phyloP scores from a whole-genome alignment of 2,113 vertebrate species.

The Pomatorhinus ruficollis region DNA sequence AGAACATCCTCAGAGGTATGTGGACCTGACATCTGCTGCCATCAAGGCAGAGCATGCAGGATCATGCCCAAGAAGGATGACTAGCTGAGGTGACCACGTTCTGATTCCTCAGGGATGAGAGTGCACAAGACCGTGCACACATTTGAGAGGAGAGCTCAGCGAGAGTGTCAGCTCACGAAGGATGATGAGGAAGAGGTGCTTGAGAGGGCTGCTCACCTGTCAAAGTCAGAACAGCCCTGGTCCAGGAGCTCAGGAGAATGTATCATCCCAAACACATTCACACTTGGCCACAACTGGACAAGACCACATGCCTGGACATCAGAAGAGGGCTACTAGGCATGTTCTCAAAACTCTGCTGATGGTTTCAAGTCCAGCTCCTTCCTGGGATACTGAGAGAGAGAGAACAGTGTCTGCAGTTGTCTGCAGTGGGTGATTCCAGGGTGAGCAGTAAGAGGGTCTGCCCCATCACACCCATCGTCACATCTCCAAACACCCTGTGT shows the following conservation, averaged over 20 bases:
- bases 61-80: neutral
- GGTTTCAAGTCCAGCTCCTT: neutral
- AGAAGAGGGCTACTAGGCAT: neutral
- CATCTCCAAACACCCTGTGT: neutral
- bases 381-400: neutral
- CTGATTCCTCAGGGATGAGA: neutral
- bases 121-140: neutral
- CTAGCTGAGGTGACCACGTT: neutral
- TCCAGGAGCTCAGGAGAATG: neutral
- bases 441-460: neutral
- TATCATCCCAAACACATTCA: neutral
- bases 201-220: neutral
- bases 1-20: neutral
- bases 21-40: neutral
- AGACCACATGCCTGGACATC: neutral
- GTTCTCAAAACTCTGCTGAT: neutral
- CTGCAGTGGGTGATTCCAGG: neutral
- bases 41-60: neutral
- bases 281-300: neutral
- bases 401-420: neutral
- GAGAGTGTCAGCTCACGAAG: neutral
- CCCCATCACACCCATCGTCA: fast-evolving
- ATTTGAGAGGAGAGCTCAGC: neutral
- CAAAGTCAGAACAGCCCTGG: neutral
- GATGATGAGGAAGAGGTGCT: neutral